A percentile compares a stretch with the other conserved stretches of the same genome.
Evolutionary conservation across 2,888 invertebrate species (phyloP).

Genomic region (Pyrochroa serraticornis): DNA sequence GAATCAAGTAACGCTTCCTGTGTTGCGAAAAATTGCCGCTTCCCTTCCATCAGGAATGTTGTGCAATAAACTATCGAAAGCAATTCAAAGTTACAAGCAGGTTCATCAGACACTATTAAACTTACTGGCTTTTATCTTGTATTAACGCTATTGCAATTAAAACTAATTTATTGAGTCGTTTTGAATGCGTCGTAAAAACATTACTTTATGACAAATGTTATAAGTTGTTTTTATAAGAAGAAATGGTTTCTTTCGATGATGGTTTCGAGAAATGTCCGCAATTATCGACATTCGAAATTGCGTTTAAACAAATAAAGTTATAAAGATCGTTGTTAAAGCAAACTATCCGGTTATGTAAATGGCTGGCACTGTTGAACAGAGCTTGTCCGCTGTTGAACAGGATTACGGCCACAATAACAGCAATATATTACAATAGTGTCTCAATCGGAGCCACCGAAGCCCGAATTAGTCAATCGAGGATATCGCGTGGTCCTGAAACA

Average conservation of each 20-base stretch:
- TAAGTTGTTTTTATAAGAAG: constrained; percentile 4
- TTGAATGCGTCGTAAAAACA: constrained; percentile 27
- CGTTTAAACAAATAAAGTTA: constrained; percentile 33
- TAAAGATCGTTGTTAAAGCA: constrained; percentile 30
- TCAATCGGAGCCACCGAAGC: constrained; percentile 36
- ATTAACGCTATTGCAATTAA: constrained; percentile 29
- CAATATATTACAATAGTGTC: constrained; percentile 37
- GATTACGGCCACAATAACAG: constrained; percentile 29
- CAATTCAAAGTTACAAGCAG: constrained; percentile 26
- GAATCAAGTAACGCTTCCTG: too few relatives aligned
- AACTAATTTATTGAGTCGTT: constrained; percentile 29
- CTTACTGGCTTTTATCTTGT: constrained; percentile 25
- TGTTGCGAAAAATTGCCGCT: too few relatives aligned
- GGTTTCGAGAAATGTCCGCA: constrained; percentile 9
- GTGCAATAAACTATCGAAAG: constrained; percentile 10
- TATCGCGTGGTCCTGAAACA: constrained; percentile 30
- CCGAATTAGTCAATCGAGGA: constrained; percentile 33
- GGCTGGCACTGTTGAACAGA: constrained; percentile 27
- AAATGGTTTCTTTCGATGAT: neutral
- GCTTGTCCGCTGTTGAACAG: constrained; percentile 33
- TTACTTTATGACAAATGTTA: constrained; percentile 19
- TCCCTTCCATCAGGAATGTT: too few relatives aligned
- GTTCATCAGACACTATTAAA: constrained; percentile 23
- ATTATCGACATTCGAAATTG: constrained; percentile 24
- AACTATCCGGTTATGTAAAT: constrained; percentile 35